Evolutionary conservation across 1,140 invertebrate species (phyloP).

Genomic region (Druon quercuslanigerum): DNA sequence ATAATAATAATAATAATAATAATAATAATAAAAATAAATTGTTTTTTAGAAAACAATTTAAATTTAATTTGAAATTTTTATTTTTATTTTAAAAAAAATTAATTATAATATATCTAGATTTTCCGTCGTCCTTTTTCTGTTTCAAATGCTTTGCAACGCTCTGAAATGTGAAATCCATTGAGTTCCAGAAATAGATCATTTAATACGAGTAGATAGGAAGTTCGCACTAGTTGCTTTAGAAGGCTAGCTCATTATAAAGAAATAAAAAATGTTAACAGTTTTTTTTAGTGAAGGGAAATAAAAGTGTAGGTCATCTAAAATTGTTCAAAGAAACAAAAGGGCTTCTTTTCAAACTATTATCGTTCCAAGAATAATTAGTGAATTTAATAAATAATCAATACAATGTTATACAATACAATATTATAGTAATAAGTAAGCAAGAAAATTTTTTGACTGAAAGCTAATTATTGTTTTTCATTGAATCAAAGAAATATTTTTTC

Average conservation of each 20-base stretch:
- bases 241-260: neutral
- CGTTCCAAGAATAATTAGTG: neutral
- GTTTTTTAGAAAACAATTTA: no score
- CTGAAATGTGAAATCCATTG: neutral
- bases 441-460: no score
- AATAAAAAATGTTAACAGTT: constrained; percentile 8
- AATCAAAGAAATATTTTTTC: no score
- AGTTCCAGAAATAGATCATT: neutral
- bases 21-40: no score
- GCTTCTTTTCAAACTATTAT: constrained; percentile 34
- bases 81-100: neutral
- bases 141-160: neutral
- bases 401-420: no score
- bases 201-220: constrained; percentile 1
- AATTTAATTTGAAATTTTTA: neutral
- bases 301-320: constrained; percentile 7
- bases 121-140: neutral
- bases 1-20: no score
- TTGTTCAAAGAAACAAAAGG: neutral
- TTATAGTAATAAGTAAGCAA: no score
- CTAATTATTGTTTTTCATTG: no score
- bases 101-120: neutral
- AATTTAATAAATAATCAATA: no score
- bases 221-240: constrained; percentile 31
- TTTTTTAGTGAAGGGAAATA: neutral